Conservation (phyloP, 1,140 invertebrate genomes). For the Anthonomus grandis region DNA sequence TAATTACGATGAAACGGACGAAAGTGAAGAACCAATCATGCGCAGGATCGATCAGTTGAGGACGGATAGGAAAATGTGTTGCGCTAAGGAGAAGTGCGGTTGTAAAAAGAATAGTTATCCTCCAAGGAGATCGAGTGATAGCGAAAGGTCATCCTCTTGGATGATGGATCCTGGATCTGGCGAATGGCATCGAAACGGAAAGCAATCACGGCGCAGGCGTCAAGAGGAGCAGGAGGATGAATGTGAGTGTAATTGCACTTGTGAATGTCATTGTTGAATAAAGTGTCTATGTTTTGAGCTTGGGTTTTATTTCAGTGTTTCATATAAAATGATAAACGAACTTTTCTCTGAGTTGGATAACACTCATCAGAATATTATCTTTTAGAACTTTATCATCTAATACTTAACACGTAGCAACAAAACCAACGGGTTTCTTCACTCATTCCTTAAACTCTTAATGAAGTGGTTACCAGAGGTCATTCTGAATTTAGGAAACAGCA, state of each 20-base stretch:
- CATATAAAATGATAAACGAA: too few species aligned
- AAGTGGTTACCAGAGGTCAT: too few species aligned
- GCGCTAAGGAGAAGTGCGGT: slow-evolving; percentile 13
- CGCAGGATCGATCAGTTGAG: slow-evolving; percentile 25
- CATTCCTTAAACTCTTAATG: too few species aligned
- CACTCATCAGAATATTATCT: too few species aligned
- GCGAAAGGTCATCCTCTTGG: slow-evolving; percentile 30
- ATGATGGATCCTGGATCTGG: slow-evolving; percentile 38
- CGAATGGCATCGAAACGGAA: slow-evolving; percentile 36
- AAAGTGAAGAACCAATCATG: slow-evolving; percentile 32
- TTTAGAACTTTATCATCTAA: too few species aligned
- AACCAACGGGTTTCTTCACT: too few species aligned
- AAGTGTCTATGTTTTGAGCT: too few species aligned
- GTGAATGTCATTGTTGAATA: slow-evolving; percentile 13
- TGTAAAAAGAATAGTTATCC: slow-evolving; percentile 7
- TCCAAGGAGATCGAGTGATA: background rate
- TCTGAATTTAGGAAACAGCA: too few species aligned
- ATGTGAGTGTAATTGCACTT: slow-evolving; percentile 5
- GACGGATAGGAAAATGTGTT: slow-evolving; percentile 19
- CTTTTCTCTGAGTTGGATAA: too few species aligned
- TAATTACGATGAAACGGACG: slow-evolving; percentile 36
- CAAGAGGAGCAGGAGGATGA: background rate
- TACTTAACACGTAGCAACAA: too few species aligned
- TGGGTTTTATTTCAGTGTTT: too few species aligned
- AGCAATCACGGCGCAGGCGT: background rate